Conservation (phyloP, 2,797 vertebrate genomes). For the Sciaenops ocellatus region DNA sequence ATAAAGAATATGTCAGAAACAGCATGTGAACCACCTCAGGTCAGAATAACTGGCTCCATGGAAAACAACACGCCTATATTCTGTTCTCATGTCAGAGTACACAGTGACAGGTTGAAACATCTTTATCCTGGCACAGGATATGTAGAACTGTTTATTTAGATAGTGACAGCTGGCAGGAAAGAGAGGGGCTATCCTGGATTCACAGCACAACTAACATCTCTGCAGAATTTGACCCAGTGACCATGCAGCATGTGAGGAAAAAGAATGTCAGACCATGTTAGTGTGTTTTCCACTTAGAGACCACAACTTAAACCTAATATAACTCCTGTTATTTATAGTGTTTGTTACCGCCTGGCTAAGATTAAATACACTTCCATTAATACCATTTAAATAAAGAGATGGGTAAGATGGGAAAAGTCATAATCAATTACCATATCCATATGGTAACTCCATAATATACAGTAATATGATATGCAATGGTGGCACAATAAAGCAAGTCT, state of each 20-base stretch:
- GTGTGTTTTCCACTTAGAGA: neutral
- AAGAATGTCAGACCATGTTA: neutral
- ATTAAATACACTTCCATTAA: neutral
- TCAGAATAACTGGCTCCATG: neutral
- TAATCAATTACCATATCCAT: neutral
- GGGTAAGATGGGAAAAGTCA: neutral
- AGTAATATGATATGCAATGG: no score
- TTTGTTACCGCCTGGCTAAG: neutral
- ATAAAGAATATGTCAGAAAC: neutral
- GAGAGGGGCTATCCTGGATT: neutral
- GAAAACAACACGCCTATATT: neutral
- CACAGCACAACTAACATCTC: neutral
- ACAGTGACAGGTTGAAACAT: neutral
- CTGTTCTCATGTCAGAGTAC: neutral
- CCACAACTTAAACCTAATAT: neutral
- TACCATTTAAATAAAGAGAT: neutral
- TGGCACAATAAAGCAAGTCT: neutral
- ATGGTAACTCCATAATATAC: no score
- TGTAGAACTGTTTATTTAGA: no score
- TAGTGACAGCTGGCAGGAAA: no score
- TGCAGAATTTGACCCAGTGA: conserved; percentile 2
- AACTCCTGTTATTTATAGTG: neutral
- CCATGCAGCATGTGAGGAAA: neutral
- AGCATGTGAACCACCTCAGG: neutral
- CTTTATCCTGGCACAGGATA: conserved; percentile 37